Evolutionary conservation across 2,888 invertebrate species (phyloP).

Genomic region (Dione vanillae): DNA sequence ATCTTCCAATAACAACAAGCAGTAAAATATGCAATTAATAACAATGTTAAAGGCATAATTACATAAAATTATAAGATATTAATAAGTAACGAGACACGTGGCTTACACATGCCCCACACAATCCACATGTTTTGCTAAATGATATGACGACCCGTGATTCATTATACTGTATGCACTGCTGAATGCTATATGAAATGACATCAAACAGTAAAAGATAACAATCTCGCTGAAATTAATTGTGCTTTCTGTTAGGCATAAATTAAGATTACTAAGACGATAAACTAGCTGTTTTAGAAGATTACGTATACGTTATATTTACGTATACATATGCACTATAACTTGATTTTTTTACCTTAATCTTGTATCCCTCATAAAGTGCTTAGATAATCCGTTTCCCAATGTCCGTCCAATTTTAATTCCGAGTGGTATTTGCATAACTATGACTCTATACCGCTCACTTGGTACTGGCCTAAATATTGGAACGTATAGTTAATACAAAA

Average conservation of each 20-base stretch:
- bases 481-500: constrained; percentile 48
- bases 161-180: constrained; percentile 37
- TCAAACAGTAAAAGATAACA: constrained; percentile 47
- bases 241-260: constrained; percentile 16
- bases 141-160: constrained; percentile 40
- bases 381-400: too few relatives aligned
- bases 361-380: neutral
- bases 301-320: neutral
- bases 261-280: constrained; percentile 11
- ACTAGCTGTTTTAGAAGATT: constrained; percentile 1
- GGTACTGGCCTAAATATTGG: neutral
- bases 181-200: constrained; percentile 37
- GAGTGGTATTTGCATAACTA: too few relatives aligned
- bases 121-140: constrained; percentile 35
- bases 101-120: constrained; percentile 37
- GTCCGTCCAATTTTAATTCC: too few relatives aligned
- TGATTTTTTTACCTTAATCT: too few relatives aligned
- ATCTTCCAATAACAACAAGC: neutral
- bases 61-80: constrained; percentile 32
- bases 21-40: constrained; percentile 27
- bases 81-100: constrained; percentile 38
- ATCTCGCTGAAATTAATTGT: constrained; percentile 12
- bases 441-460: too few relatives aligned
- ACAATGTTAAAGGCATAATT: constrained; percentile 33
- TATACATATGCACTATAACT: too few relatives aligned